phyloP scores from a whole-genome alignment of 2,888 invertebrate species.

The Lissocephala sabroskyi region DNA sequence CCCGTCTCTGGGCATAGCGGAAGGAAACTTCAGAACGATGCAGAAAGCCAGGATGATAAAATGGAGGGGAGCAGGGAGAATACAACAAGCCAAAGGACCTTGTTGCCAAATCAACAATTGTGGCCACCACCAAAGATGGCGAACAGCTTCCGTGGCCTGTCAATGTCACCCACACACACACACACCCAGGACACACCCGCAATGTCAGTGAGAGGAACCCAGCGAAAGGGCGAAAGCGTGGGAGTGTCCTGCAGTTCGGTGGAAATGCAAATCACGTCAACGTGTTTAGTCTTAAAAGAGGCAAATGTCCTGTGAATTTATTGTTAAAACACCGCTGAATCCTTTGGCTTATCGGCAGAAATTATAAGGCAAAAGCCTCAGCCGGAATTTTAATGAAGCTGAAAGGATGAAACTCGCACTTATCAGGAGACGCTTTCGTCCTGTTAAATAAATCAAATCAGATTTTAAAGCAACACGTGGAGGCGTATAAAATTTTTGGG shows the following conservation, averaged over 20 bases:
- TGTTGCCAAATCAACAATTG: constrained; percentile 34
- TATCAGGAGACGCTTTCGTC: too few relatives aligned
- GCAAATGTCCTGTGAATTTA: constrained; percentile 31
- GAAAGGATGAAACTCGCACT: too few relatives aligned
- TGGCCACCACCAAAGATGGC: constrained; percentile 22
- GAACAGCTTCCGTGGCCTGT: constrained; percentile 26
- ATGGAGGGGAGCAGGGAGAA: neutral
- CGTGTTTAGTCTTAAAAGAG: constrained; percentile 32
- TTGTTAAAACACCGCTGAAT: constrained; percentile 41
- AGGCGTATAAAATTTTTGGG: too few relatives aligned
- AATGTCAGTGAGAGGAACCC: too few relatives aligned
- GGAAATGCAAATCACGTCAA: constrained; percentile 41
- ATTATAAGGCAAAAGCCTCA: too few relatives aligned
- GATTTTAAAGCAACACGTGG: too few relatives aligned
- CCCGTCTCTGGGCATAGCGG: constrained; percentile 17
- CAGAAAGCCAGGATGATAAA: constrained; percentile 3
- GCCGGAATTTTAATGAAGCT: too few relatives aligned
- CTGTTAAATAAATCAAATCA: too few relatives aligned
- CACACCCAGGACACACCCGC: too few relatives aligned
- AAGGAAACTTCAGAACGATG: too few relatives aligned
- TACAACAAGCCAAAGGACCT: neutral
- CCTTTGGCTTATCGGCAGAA: too few relatives aligned
- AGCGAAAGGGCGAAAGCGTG: constrained; percentile 32
- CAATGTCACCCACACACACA: constrained; percentile 29
- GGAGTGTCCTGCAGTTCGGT: constrained; percentile 8